Evolutionary conservation across 2,888 invertebrate species (phyloP), one percentile per base, ranked within the genome.

Genomic region (Aphidius colemani): DNA sequence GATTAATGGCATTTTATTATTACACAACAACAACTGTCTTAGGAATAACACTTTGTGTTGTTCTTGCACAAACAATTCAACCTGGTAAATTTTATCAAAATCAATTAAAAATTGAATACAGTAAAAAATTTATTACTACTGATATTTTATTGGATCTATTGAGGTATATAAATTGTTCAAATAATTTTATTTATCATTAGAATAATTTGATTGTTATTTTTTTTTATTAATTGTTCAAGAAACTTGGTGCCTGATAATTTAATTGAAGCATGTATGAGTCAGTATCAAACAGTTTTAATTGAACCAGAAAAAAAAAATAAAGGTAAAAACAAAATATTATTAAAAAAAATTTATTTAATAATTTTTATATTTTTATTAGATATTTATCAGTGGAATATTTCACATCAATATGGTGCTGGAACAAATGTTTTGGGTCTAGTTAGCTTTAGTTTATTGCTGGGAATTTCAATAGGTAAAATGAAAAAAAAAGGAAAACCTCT

Each of bases 191-290:
- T 18, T 18, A 18, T 18, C 13, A 1, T 18, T 1, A 18, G 13
- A 18, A 18, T 18, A 18, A 18, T 65, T 61, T 18, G 57, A 57
- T 10, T 9, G 10, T 8, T n/a, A n/a, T 4, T 9, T 45, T 41
- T 43, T 44, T 51, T 13, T 45, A 1, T 13, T 44, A 30, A 9
- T 64, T 65, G 61, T 55, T 72, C 13, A 69, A 81, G 80, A 58
- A 96, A 96, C 81, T 88, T 96, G 81, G 92, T 96, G 78, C 94
- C 96, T 46, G 94, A 94, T 73, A 96, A 96, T 84, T 86, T 96
- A 68, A 87, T 93, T 45, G 91, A 92, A 79, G 93, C 95, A 18
- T 90, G 92, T 67, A 87, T 94, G 74, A 49, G 75, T 55, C 79
- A 88, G 88, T 86, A 86, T 76, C 86, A 87, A 72, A 88, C 88